These are phyloP conservation scores for Mormoops blainvillei DNA, from an alignment of 2,113 vertebrate genomes.

Conservation along the genomic window DNA sequence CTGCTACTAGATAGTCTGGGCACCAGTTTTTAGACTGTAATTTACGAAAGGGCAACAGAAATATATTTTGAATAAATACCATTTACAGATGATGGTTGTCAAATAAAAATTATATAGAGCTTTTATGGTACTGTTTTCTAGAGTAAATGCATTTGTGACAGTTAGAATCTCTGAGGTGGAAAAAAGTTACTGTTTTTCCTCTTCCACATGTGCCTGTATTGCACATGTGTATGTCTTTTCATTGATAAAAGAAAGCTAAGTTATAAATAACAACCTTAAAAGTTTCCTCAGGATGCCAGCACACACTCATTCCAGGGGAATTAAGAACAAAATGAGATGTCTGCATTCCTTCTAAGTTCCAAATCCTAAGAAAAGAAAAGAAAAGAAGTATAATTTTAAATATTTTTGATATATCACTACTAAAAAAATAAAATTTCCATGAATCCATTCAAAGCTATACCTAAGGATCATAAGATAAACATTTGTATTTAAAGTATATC, in stretches of 20 bases:
- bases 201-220: not conserved
- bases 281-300: slow-evolving; percentile 95
- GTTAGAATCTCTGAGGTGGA: not conserved
- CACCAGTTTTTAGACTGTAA: not conserved
- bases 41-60: not conserved
- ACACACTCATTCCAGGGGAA: slow-evolving; percentile 95
- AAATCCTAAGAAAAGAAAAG: slow-evolving; percentile 82
- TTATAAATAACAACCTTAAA: slow-evolving; percentile 86
- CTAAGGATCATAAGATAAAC: not conserved
- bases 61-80: not conserved
- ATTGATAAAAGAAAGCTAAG: slow-evolving; percentile 46
- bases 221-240: not conserved
- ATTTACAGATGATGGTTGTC: not conserved
- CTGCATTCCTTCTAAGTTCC: slow-evolving; percentile 93
- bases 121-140: not conserved
- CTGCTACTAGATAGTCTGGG: not conserved
- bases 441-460: slow-evolving; percentile 3
- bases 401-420: slow-evolving; percentile 23
- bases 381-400: slow-evolving; percentile 8
- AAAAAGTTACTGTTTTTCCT: not conserved
- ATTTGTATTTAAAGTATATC: not conserved
- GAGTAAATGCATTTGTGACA: not conserved
- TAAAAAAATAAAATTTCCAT: slow-evolving; percentile 42
- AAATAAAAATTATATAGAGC: not conserved
- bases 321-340: slow-evolving; percentile 87